Conservation (phyloP, 2,797 vertebrate species). For the Manis crassicaudata region DNA sequence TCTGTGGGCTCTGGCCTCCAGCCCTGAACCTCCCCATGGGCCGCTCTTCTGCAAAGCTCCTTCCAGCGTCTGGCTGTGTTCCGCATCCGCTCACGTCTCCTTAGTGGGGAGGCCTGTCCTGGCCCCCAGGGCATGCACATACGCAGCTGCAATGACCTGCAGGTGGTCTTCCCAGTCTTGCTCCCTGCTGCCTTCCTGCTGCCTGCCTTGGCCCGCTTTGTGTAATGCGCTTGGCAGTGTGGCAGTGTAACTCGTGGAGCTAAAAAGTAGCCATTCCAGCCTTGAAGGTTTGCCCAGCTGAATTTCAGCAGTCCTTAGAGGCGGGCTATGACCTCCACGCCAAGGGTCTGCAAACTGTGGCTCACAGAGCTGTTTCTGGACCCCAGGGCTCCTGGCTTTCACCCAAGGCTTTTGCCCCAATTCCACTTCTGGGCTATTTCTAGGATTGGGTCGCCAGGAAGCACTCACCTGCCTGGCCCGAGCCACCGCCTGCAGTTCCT, state of each 20-base stretch:
- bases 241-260: too few relatives aligned
- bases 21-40: neutral
- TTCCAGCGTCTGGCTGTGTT: neutral
- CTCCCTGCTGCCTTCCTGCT: neutral
- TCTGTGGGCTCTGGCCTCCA: neutral
- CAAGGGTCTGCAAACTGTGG: neutral
- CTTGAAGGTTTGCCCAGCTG: too few relatives aligned
- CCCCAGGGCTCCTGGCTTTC: neutral
- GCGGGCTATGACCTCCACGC: accelerated
- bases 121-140: too few relatives aligned
- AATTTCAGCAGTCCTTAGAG: neutral
- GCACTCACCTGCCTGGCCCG: neutral
- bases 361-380: neutral
- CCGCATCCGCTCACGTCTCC: neutral
- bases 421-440: neutral
- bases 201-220: too few relatives aligned
- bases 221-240: neutral
- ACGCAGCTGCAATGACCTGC: accelerated
- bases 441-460: neutral
- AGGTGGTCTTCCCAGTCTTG: too few relatives aligned
- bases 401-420: neutral
- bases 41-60: neutral
- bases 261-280: accelerated
- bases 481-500: accelerated
- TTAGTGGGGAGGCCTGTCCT: neutral